Percentiles rank a stretch among this genome's conserved stretches.
Evolutionary conservation across 2,797 vertebrate genomes (phyloP).

Genomic region (Phalanger gymnotis): DNA sequence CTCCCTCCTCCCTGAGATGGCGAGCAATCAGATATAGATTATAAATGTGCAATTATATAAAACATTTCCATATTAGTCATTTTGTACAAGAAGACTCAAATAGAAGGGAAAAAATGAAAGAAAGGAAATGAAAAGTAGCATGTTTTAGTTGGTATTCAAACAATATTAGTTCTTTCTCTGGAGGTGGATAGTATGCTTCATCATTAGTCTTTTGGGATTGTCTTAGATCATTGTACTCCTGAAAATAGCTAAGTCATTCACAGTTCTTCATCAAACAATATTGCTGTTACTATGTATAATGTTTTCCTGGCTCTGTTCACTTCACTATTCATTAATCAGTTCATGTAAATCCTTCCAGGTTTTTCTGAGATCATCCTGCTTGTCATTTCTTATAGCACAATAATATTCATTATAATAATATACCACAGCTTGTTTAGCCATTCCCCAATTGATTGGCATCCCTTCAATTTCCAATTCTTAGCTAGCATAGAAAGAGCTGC

Average conservation of each 20-base stretch:
- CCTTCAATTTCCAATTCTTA: not conserved
- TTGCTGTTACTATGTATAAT: not conserved
- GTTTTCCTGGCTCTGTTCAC: not conserved
- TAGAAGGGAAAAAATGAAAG: not conserved
- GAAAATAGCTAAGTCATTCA: not conserved
- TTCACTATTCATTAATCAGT: not conserved
- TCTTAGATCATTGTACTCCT: not conserved
- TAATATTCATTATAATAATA: not conserved
- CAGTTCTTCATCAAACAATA: not conserved
- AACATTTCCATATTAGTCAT: not conserved
- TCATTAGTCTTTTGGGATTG: not conserved
- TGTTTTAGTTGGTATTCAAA: not conserved
- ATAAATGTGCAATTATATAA: not conserved
- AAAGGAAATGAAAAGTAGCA: not conserved
- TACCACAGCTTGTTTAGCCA: not conserved
- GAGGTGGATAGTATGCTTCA: not conserved
- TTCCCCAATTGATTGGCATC: not conserved
- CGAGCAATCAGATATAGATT: not conserved
- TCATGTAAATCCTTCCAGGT: not conserved
- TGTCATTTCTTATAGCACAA: not conserved
- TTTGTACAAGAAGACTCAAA: not conserved
- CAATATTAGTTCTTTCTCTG: not conserved
- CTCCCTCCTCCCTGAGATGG: not conserved
- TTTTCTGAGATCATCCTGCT: not conserved
- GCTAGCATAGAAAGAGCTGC: not conserved